Base-by-base conservation (phyloP, 2,888 invertebrate genomes). In the Eupithecia inturbata region DNA sequence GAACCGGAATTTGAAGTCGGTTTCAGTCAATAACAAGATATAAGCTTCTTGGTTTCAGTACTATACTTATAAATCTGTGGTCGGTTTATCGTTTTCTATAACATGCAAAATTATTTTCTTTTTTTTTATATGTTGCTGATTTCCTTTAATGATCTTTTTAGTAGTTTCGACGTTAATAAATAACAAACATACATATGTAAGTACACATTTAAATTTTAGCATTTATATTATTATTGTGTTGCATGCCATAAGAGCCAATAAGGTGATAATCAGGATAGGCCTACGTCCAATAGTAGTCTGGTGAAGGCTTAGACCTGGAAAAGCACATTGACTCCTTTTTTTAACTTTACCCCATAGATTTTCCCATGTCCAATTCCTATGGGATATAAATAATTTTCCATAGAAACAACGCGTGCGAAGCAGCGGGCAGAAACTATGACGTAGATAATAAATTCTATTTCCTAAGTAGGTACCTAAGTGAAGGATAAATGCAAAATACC, bases 261-360 rank as follows among this genome's bases (percentile, higher is more conserved):
- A 45, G 16, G 5, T n/a, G 49, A 7, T 49, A 1, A 7, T 6
- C 49, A 1, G 49, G 19, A n/a, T 6, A n/a, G 7, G n/a, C 19
- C 6, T 49, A 7, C 45, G n/a, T 49, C 19, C 19, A n/a, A n/a
- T n/a, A n/a, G n/a, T n/a, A n/a, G n/a, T n/a, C n/a, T n/a, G n/a
- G n/a, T n/a, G n/a, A n/a, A 1, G 6, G n/a, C 7, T 7, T 49
- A 1, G 49, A 49, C n/a, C 9, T n/a, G 7, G n/a, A n/a, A 16
- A 14, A n/a, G 1, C 49, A n/a, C n/a, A 49, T 49, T 0, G 3
- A 1, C 0, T 1, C 9, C 19, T n/a, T n/a, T n/a, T n/a, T n/a
- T n/a, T n/a, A n/a, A n/a, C n/a, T n/a, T n/a, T n/a, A 45, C 7
- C n/a, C 49, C 49, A n/a, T n/a, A n/a, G 7, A n/a, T 1, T n/a